Evolutionary conservation across 23 tunicate genomes (phyloP), one percentile per base, ranked within the genome.

Genomic region (Halocynthia aurantium): DNA sequence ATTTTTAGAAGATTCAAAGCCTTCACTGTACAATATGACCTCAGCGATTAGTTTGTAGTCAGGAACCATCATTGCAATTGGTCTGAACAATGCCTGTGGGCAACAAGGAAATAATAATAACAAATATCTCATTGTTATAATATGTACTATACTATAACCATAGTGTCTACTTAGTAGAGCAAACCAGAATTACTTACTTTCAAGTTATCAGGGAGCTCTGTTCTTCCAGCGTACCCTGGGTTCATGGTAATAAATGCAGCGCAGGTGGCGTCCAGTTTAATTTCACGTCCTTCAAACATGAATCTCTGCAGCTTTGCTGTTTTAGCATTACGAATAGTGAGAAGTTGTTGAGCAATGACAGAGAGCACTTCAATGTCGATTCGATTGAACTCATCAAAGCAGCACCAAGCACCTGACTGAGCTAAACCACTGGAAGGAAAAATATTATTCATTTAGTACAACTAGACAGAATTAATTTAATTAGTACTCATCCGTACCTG

Each of bases 191-290:
- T 15, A n/a, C 51, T 20, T 0, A 89, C 97, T 85, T 93, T 93
- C 72, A 95, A 82, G 83, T 95, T 95, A 70, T 95, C 99, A 52
- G 99, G 99, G 6, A 95, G 75, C 64, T 95, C 99, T 17, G 99
- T 95, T 51, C 99, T 75, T 44, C 99, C 99, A 22, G 99, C 99
- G 56, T 95, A 95, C 12, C 99, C 99, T 31, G 99, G 99, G 82
- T 95, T 95, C 99, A 95, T 95, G 60, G 99, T 95, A 81, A 95
- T 95, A 81, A 95, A 95, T 20, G 93, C 99, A 17, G 99, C 99
- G 68, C 99, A 95, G 4, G 96, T 85, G 13, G 94, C 76, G 40
- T 88, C 96, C 72, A 95, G 83, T 76, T 88, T 95, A 22, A 95
- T 95, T 69, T 95, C 99, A 12, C 99, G 84, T 20, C 99, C 99